A percentile compares a stretch with the other conserved stretches of the same genome.
These are phyloP conservation scores for Phortica okadai DNA, from an alignment of 2,888 invertebrate species.

Conservation along the genomic window DNA sequence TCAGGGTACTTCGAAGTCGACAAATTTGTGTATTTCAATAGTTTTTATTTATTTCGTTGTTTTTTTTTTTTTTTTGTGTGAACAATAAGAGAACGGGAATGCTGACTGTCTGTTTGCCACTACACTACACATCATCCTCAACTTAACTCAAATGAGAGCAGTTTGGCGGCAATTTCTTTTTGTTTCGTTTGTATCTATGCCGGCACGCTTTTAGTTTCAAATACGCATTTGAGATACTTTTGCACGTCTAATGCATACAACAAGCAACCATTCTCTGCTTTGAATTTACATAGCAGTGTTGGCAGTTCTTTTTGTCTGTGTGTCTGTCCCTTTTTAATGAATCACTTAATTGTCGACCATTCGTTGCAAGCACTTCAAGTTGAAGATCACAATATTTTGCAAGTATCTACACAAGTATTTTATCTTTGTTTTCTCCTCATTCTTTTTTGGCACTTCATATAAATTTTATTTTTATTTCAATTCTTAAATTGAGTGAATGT, in stretches of 20 bases:
- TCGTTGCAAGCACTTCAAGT: conserved; percentile 37
- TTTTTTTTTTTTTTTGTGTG: conserved; percentile 26
- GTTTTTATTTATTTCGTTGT: conserved; percentile 32
- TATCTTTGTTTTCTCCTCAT: conserved; percentile 3
- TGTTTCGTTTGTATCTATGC: neutral
- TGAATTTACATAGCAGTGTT: conserved; percentile 18
- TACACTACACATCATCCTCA: conserved; percentile 40
- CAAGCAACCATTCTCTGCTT: conserved; percentile 39
- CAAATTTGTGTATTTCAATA: no score
- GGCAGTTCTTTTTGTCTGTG: conserved; percentile 32
- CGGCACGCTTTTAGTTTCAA: conserved; percentile 53
- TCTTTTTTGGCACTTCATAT: conserved; percentile 41
- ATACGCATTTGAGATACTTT: conserved; percentile 71
- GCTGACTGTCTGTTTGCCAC: neutral
- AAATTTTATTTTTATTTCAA: conserved; percentile 4
- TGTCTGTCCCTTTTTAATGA: conserved; percentile 69
- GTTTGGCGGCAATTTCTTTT: conserved; percentile 14
- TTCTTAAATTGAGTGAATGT: neutral
- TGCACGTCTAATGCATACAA: conserved; percentile 59
- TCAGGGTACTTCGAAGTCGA: no score
- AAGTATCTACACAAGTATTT: conserved; percentile 32
- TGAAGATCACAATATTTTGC: conserved; percentile 38
- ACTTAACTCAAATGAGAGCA: conserved; percentile 33
- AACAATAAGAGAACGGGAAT: neutral
- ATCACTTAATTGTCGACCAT: conserved; percentile 65